phyloP scores from a whole-genome alignment of 2,113 vertebrate genomes.

The Craseonycteris thonglongyai region DNA sequence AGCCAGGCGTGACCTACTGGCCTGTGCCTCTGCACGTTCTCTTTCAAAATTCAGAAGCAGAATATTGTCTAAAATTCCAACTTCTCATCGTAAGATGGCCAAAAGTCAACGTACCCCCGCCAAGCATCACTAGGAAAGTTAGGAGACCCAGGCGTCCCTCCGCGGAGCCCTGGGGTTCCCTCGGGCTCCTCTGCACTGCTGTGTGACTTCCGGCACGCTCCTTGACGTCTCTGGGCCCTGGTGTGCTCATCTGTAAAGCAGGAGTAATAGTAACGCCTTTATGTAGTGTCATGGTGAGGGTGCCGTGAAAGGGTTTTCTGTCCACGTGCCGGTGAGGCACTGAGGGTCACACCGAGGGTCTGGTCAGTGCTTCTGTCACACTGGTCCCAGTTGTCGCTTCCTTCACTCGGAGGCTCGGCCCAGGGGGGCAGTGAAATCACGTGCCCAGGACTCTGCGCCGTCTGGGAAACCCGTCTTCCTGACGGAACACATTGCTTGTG shows the following conservation, averaged over 20 bases:
- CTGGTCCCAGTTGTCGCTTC: rapidly evolving
- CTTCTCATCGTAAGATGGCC: neutral
- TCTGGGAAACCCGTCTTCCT: neutral
- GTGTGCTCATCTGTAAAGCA: neutral
- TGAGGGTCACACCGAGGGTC: rapidly evolving
- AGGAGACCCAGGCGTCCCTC: rapidly evolving
- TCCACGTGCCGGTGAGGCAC: rapidly evolving
- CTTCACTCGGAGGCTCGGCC: neutral
- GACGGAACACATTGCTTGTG: rapidly evolving
- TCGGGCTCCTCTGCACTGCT: rapidly evolving
- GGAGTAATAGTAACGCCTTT: too few species aligned
- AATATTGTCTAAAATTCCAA: neutral
- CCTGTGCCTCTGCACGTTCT: neutral
- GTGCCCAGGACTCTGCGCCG: rapidly evolving
- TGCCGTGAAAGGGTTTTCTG: rapidly evolving
- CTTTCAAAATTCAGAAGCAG: neutral
- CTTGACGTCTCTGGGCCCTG: neutral
- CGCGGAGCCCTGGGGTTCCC: neutral
- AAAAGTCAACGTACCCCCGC: neutral
- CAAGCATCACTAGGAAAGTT: neutral
- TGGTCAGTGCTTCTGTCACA: rapidly evolving
- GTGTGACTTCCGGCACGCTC: rapidly evolving
- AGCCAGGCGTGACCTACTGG: neutral
- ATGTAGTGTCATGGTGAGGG: rapidly evolving
- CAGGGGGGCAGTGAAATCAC: rapidly evolving